phyloP scores from a whole-genome alignment of 2,888 invertebrate species.

The Temnothorax rugatulus region DNA sequence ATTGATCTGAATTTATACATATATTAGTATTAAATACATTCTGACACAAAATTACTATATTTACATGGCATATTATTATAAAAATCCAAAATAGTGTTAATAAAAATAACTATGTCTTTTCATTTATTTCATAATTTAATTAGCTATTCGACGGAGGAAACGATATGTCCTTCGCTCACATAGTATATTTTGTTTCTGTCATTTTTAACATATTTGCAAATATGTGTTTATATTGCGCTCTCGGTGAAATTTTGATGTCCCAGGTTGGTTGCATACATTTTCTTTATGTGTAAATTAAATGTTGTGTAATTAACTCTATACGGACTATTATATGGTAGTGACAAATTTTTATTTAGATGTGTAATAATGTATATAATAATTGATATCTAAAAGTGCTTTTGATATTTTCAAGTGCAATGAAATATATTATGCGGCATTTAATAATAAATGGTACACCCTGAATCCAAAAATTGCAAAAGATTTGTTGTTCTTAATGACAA shows the following conservation, averaged over 20 bases:
- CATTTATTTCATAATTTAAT: not conserved
- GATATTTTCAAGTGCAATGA: slow-evolving; percentile 51
- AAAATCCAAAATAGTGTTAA: not conserved
- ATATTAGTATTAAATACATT: not conserved
- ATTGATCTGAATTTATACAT: too few species aligned
- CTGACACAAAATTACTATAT: not conserved
- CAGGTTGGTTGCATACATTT: slow-evolving; percentile 29
- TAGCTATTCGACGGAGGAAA: slow-evolving; percentile 20
- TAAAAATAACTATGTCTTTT: not conserved
- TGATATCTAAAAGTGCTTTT: not conserved
- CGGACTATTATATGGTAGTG: not conserved
- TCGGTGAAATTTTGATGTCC: slow-evolving; percentile 46
- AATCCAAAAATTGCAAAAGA: not conserved
- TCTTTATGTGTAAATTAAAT: not conserved
- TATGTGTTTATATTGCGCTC: slow-evolving; percentile 50
- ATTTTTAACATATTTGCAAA: slow-evolving; percentile 20
- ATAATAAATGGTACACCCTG: slow-evolving; percentile 45
- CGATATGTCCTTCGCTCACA: not conserved
- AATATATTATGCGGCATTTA: slow-evolving; percentile 41
- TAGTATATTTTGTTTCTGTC: not conserved
- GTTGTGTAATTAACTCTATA: not conserved
- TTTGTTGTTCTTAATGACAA: slow-evolving; percentile 58
- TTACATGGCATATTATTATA: too few species aligned
- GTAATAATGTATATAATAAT: not conserved
- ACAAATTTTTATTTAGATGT: not conserved